A percentile compares a stretch with the other conserved stretches of the same genome.
These are phyloP conservation scores for Matsumurasca onukii DNA, from an alignment of 1,140 invertebrate genomes.

Conservation along the genomic window DNA sequence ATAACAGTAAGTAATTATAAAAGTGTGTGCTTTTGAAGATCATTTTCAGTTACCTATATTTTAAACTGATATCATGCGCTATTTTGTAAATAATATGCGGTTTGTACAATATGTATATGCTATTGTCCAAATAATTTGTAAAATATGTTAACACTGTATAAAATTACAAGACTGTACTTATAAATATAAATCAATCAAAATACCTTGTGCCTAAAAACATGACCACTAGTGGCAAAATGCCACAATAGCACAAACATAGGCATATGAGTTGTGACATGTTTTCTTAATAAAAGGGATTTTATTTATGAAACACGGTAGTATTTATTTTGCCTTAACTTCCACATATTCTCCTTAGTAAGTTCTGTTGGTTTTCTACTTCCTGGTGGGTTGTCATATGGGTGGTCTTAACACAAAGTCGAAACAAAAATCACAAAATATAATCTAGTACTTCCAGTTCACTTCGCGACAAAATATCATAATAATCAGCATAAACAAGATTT, in stretches of 20 bases:
- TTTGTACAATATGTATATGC: conserved; percentile 12
- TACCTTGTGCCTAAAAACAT: conserved; percentile 14
- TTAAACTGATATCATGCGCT: conserved; percentile 4
- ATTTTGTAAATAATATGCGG: conserved; percentile 27
- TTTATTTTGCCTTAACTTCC: too few species aligned
- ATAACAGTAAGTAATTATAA: not conserved
- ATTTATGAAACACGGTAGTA: too few species aligned
- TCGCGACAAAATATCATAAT: too few species aligned
- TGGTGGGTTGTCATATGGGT: too few species aligned
- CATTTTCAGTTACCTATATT: conserved; percentile 14
- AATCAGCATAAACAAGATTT: too few species aligned
- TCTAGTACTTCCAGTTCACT: too few species aligned
- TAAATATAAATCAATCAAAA: conserved; percentile 26
- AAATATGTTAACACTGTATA: conserved; percentile 25
- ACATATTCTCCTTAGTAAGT: too few species aligned
- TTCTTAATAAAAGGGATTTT: conserved; percentile 21
- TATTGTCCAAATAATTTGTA: conserved; percentile 29
- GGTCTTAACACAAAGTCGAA: too few species aligned
- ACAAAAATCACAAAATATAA: too few species aligned
- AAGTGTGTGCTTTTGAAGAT: conserved; percentile 4
- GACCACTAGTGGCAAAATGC: not conserved
- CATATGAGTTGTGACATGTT: not conserved
- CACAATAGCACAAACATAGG: conserved; percentile 9
- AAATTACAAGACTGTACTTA: conserved; percentile 38
- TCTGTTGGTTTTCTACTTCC: too few species aligned